Percentiles rank a stretch among this genome's conserved stretches.
phyloP scores from a whole-genome alignment of 2,113 vertebrate genomes.

The Hylia prasina region DNA sequence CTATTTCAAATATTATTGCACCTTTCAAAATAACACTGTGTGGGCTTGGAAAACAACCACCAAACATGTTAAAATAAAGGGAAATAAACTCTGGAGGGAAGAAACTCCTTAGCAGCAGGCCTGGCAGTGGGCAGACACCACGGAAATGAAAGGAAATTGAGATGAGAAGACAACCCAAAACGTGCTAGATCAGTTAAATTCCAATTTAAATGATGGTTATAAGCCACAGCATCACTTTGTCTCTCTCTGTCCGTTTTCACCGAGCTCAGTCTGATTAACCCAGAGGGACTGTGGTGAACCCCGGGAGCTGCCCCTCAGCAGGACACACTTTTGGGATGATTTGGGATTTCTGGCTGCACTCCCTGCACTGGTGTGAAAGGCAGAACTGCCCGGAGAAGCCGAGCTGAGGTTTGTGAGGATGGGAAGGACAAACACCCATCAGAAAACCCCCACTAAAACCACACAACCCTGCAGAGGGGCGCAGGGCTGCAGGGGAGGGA shows the following conservation, averaged over 20 bases:
- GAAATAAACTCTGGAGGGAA: background rate
- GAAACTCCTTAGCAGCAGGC: background rate
- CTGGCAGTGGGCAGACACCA: background rate
- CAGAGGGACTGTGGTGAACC: background rate
- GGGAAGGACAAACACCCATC: background rate
- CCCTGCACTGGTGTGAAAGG: background rate
- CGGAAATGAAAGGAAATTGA: background rate
- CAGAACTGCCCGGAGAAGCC: background rate
- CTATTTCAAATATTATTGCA: constrained; percentile 53
- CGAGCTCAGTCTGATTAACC: background rate
- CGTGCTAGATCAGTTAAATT: background rate
- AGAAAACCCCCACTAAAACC: rapidly evolving
- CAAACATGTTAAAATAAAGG: background rate
- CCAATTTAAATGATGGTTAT: background rate
- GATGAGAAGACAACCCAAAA: background rate
- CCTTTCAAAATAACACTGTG: constrained; percentile 42
- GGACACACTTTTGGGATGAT: background rate
- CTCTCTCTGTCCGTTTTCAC: background rate
- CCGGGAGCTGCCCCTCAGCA: background rate
- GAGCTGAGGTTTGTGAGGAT: background rate
- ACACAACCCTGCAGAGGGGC: background rate
- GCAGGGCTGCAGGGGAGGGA: background rate
- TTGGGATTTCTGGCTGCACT: background rate
- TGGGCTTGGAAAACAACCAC: background rate
- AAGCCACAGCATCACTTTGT: background rate